Conservation (phyloP, 2,113 vertebrate species). For the Rhabdornis inornatus region DNA sequence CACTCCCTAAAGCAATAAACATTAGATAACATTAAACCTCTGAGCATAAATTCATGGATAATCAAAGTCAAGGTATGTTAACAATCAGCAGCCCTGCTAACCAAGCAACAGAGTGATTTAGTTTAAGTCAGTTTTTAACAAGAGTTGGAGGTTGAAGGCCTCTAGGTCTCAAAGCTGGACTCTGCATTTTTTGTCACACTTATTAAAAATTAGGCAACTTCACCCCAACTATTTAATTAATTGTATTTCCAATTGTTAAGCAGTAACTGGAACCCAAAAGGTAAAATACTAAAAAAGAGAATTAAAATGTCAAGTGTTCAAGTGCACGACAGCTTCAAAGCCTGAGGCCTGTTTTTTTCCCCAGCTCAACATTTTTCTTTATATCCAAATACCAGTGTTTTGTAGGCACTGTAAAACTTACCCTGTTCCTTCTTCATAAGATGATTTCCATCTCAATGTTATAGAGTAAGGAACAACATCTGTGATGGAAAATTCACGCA, state of each 20-base stretch:
- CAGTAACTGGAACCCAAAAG: neutral
- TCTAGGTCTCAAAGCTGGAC: neutral
- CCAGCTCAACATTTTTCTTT: neutral
- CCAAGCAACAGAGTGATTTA: neutral
- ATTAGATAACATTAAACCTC: neutral
- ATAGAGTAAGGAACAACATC: conserved; percentile 93
- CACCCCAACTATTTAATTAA: neutral
- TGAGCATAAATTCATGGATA: neutral
- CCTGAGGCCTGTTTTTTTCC: neutral
- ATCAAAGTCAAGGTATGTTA: neutral
- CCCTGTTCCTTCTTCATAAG: conserved; percentile 89
- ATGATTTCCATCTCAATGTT: conserved; percentile 90
- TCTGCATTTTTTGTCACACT: neutral
- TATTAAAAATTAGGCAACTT: neutral
- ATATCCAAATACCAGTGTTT: neutral
- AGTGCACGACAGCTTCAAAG: neutral
- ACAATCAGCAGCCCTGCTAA: neutral
- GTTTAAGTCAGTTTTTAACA: neutral
- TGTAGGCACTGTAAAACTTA: conserved; percentile 48
- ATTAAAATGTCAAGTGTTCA: neutral
- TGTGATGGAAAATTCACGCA: conserved; percentile 95
- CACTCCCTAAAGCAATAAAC: conserved; percentile 81
- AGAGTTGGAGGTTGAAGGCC: neutral
- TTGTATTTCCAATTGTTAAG: neutral
- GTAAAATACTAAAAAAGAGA: neutral